These are phyloP conservation scores for Terebella lapidaria DNA, from an alignment of 2,888 invertebrate genomes.

Conservation along the genomic window DNA sequence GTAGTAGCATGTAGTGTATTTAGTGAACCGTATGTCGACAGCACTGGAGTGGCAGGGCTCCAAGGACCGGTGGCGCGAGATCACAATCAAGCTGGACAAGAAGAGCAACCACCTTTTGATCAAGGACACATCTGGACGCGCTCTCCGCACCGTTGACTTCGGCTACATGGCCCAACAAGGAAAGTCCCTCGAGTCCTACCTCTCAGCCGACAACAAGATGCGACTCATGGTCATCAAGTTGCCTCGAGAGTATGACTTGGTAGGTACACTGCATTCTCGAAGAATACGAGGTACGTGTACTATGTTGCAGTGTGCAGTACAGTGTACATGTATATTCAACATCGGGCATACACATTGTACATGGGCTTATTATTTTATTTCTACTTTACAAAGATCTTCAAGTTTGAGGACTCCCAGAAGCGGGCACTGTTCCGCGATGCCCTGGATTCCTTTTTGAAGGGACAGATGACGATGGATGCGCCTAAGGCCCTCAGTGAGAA, in stretches of 20 bases:
- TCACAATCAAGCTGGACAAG: slow-evolving; percentile 12
- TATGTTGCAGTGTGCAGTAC: no score
- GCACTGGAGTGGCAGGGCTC: slow-evolving; percentile 41
- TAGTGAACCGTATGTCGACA: no score
- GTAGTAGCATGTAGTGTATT: no score
- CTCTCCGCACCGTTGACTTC: slow-evolving; percentile 19
- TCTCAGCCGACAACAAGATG: neutral
- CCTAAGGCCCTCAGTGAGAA: slow-evolving; percentile 22
- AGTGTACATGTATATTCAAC: no score
- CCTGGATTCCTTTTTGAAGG: slow-evolving; percentile 51
- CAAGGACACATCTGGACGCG: neutral
- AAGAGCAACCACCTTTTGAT: slow-evolving; percentile 7
- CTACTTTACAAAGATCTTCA: slow-evolving; percentile 47
- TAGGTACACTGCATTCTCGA: no score
- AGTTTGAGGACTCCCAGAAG: slow-evolving; percentile 55
- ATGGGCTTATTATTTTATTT: neutral
- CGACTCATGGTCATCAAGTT: neutral
- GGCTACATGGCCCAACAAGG: slow-evolving; percentile 1
- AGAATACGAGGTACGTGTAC: no score
- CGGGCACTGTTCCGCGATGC: slow-evolving; percentile 50
- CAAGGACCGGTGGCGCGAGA: slow-evolving; percentile 23
- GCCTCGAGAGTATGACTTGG: neutral
- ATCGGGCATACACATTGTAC: neutral
- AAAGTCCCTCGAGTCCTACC: no score
- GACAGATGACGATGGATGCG: slow-evolving; percentile 21